phyloP scores from a whole-genome alignment of 2,113 vertebrate species.

The Pelobates fuscus region DNA sequence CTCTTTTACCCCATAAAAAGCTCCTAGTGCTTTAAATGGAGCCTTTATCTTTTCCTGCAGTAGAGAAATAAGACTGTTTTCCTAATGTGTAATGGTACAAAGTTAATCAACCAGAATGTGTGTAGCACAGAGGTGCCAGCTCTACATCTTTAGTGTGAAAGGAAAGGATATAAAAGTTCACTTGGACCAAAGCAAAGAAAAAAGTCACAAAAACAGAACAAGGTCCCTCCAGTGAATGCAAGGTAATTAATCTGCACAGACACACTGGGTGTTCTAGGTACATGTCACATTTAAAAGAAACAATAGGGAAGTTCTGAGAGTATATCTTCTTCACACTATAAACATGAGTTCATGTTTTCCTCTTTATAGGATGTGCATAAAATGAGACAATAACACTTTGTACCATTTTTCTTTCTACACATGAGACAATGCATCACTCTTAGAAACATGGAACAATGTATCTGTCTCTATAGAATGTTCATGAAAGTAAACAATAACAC shows the following conservation, averaged over 20 bases:
- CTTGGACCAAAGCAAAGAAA: slow-evolving; percentile 1
- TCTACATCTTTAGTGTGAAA: slow-evolving; percentile 19
- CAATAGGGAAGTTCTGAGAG: neutral
- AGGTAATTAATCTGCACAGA: slow-evolving; percentile 13
- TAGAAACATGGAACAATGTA: too few species aligned
- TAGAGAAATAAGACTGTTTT: slow-evolving; percentile 15
- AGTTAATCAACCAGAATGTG: slow-evolving; percentile 28
- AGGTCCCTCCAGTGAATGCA: slow-evolving; percentile 3
- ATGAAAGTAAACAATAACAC: too few species aligned
- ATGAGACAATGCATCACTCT: too few species aligned
- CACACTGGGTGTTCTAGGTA: neutral
- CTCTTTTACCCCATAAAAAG: too few species aligned
- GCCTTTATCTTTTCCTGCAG: slow-evolving; percentile 6
- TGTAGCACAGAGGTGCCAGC: slow-evolving; percentile 12
- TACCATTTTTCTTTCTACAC: too few species aligned
- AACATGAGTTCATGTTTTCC: too few species aligned
- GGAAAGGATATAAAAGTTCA: slow-evolving; percentile 20
- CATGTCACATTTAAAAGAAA: neutral
- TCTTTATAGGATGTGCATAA: too few species aligned
- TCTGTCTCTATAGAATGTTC: too few species aligned
- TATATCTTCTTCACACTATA: neutral
- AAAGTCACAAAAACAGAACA: neutral
- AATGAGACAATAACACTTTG: too few species aligned
- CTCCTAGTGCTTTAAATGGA: neutral
- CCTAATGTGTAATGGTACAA: slow-evolving; percentile 13